phyloP scores from a whole-genome alignment of 2,888 invertebrate species.

The Crioceris asparagi region DNA sequence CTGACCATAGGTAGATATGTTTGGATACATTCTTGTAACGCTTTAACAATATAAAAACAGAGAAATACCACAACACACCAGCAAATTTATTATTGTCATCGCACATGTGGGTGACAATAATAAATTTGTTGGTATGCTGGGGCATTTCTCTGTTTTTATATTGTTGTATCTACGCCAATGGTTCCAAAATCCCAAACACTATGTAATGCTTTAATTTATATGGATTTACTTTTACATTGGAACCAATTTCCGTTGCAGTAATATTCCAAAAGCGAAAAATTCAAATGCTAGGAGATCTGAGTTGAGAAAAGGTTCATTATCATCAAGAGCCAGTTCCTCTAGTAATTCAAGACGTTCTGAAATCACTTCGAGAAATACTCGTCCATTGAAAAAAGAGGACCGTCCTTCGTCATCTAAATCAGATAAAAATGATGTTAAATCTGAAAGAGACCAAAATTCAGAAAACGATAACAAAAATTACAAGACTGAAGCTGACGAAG shows the following conservation, averaged over 20 bases:
- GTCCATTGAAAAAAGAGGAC: conserved; percentile 34
- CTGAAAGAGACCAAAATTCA: conserved; percentile 46
- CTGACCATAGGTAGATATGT: conserved; percentile 50
- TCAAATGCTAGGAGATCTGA: conserved; percentile 28
- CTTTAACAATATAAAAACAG: neutral
- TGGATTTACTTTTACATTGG: neutral
- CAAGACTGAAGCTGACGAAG: conserved; percentile 48
- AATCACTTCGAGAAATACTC: conserved; percentile 19
- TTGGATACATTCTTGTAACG: neutral
- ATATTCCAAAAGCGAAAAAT: conserved; percentile 28
- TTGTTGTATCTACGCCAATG: too few species aligned
- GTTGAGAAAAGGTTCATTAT: conserved; percentile 31
- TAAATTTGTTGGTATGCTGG: too few species aligned
- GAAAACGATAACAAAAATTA: conserved; percentile 52
- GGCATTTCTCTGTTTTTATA: too few species aligned
- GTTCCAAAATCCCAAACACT: too few species aligned
- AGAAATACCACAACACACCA: too few species aligned
- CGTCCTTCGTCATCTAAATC: conserved; percentile 35
- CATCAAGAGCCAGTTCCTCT: conserved; percentile 35
- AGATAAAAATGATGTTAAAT: conserved; percentile 33
- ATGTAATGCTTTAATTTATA: too few species aligned
- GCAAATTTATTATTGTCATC: neutral
- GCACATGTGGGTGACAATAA: too few species aligned
- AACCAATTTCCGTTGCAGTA: conserved; percentile 21
- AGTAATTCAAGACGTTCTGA: conserved; percentile 29